These are phyloP conservation scores for Lordiphosa fenestrarum DNA, from an alignment of 2,888 invertebrate genomes.

Conservation along the genomic window DNA sequence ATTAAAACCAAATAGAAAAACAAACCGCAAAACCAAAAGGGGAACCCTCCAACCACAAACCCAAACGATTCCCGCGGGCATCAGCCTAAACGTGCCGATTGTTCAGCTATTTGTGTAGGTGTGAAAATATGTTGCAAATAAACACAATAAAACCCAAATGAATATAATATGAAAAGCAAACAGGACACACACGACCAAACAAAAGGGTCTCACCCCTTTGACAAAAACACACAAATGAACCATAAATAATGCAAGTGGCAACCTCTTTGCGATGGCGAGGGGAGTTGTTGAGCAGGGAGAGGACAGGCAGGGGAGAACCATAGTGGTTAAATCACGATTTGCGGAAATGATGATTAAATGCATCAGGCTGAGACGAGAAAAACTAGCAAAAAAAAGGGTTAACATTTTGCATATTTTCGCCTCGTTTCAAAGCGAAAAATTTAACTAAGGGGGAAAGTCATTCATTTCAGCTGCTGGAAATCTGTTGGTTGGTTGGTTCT, in stretches of 20 bases:
- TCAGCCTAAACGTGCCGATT: constrained; percentile 65
- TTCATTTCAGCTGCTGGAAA: too few species aligned
- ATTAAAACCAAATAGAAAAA: constrained; percentile 33
- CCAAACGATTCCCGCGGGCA: constrained; percentile 42
- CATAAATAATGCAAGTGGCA: constrained; percentile 66
- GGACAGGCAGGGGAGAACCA: constrained; percentile 2
- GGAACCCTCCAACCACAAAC: background rate
- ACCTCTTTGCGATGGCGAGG: too few species aligned
- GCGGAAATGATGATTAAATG: too few species aligned
- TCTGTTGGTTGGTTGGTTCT: too few species aligned
- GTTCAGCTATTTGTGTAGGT: constrained; percentile 77
- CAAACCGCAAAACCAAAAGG: constrained; percentile 44
- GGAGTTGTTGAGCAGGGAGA: background rate
- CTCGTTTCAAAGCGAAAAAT: too few species aligned
- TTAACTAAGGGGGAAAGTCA: too few species aligned
- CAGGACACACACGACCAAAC: constrained; percentile 39
- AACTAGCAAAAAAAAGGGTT: too few species aligned
- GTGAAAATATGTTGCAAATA: constrained; percentile 77
- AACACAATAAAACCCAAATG: constrained; percentile 61
- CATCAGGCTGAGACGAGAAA: too few species aligned
- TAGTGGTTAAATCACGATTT: too few species aligned
- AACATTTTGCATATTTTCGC: too few species aligned
- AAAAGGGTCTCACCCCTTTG: constrained; percentile 31
- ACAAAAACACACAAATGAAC: constrained; percentile 26
- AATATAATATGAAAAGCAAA: constrained; percentile 69